These are phyloP conservation scores for Dreissena polymorpha DNA, from an alignment of 1,140 invertebrate genomes.

Conservation along the genomic window DNA sequence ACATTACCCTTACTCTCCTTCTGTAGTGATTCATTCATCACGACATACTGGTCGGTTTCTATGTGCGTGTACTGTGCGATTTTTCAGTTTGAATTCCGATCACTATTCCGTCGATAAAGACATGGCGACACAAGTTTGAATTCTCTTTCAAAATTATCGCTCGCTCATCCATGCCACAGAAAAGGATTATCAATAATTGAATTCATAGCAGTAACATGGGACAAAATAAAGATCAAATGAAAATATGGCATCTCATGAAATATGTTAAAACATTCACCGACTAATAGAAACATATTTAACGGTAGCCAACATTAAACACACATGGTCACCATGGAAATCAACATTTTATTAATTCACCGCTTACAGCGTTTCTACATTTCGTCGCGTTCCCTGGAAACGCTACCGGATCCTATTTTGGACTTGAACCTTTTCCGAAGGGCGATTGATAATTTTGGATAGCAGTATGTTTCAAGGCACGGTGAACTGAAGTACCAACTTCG, in stretches of 20 bases:
- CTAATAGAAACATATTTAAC: constrained; percentile 84
- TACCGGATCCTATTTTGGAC: constrained; percentile 85
- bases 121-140: constrained; percentile 83
- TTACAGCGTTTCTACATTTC: constrained; percentile 83
- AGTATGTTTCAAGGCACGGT: constrained; percentile 95
- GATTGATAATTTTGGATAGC: constrained; percentile 94
- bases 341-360: constrained; percentile 91
- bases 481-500: constrained; percentile 95
- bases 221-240: constrained; percentile 91
- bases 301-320: constrained; percentile 98
- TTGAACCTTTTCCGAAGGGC: constrained; percentile 86
- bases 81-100: constrained; percentile 63
- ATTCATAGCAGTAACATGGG: constrained; percentile 96
- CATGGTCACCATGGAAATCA: constrained; percentile 97
- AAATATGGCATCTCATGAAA: constrained; percentile 90
- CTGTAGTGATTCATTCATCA: constrained; percentile 72
- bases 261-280: constrained; percentile 74
- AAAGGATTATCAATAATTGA: constrained; percentile 98
- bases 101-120: constrained; percentile 64
- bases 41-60: constrained; percentile 71
- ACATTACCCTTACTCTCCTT: constrained; percentile 71
- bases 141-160: constrained; percentile 98
- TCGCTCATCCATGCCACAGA: constrained; percentile 98
- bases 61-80: constrained; percentile 76
- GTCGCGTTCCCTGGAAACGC: constrained; percentile 83